Conservation (phyloP, 37 sponge, comb jelly and placozoan genomes). For the Diacarnus erythraeanus region DNA sequence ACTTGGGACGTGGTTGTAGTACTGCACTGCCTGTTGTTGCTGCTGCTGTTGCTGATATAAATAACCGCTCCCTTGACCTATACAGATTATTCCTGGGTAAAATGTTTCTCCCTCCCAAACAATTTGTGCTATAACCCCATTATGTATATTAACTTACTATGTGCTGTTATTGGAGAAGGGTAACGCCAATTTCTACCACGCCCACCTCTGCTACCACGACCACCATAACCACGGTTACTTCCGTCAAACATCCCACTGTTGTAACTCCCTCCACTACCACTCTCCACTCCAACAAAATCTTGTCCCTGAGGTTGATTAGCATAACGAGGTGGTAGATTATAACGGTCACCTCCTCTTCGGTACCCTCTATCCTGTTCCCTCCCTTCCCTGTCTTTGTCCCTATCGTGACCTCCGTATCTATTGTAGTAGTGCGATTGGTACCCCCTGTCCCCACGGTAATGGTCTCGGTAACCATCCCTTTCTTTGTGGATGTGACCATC, state of each 20-base stretch:
- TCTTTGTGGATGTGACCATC: background rate
- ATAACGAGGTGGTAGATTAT: slow-evolving; percentile 46
- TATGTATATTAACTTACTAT: background rate
- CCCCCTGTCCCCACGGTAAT: slow-evolving; percentile 9
- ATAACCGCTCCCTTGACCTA: background rate
- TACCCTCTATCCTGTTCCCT: background rate
- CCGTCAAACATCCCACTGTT: slow-evolving; percentile 11
- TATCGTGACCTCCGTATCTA: slow-evolving; percentile 7
- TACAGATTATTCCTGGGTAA: too few species aligned
- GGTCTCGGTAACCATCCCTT: slow-evolving; percentile 14
- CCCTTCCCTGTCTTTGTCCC: slow-evolving; percentile 18
- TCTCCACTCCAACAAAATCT: slow-evolving; percentile 5
- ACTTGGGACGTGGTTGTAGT: slow-evolving; percentile 18
- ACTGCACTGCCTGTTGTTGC: slow-evolving; percentile 20
- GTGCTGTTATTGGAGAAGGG: background rate
- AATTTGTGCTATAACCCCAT: background rate
- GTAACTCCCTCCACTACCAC: slow-evolving; percentile 3
- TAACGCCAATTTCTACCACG: slow-evolving; percentile 46
- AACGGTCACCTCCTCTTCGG: slow-evolving; percentile 29
- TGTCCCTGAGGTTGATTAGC: slow-evolving; percentile 18
- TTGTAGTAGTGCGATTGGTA: background rate
- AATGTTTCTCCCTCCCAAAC: too few species aligned
- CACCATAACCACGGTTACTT: slow-evolving; percentile 24
- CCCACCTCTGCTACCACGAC: slow-evolving; percentile 21
- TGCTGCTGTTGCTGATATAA: slow-evolving; percentile 11